Conservation (phyloP, 2,797 vertebrate genomes). For the Podargus strigoides region DNA sequence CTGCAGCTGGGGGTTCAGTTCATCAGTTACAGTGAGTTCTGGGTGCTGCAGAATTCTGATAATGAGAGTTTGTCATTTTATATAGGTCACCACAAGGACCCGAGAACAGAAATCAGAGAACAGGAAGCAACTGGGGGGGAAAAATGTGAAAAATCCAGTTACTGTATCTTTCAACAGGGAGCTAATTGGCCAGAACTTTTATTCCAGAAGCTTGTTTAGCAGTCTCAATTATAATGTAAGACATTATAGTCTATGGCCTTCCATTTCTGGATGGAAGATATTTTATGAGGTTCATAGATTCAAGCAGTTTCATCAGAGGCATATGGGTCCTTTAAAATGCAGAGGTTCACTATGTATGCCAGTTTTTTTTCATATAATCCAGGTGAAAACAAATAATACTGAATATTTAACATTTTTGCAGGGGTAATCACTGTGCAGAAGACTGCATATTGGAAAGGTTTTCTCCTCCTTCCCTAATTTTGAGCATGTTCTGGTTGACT, state of each 20-base stretch:
- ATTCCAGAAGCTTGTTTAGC: conserved; percentile 3
- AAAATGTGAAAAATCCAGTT: conserved; percentile 8
- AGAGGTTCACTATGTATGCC: neutral
- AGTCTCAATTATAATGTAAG: neutral
- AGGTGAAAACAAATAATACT: neutral
- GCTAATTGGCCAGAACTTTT: conserved; percentile 17
- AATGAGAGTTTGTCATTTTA: conserved; percentile 24
- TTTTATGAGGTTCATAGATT: neutral
- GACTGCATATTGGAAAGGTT: neutral
- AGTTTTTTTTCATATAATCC: neutral
- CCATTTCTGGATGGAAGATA: neutral
- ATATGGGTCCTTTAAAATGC: neutral
- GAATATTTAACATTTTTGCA: neutral
- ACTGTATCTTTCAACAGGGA: conserved; percentile 13
- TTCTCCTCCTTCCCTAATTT: neutral
- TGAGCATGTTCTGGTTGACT: neutral
- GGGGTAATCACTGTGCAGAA: neutral
- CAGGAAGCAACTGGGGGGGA: neutral
- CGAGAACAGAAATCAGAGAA: conserved; percentile 14
- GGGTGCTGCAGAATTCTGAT: conserved; percentile 38
- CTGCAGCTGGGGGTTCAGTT: neutral
- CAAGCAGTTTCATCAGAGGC: neutral
- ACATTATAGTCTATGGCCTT: neutral
- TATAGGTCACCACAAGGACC: conserved; percentile 45
- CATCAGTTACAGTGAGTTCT: neutral